Base-by-base conservation (phyloP, 2,113 vertebrate genomes). In the Mirza zaza region DNA sequence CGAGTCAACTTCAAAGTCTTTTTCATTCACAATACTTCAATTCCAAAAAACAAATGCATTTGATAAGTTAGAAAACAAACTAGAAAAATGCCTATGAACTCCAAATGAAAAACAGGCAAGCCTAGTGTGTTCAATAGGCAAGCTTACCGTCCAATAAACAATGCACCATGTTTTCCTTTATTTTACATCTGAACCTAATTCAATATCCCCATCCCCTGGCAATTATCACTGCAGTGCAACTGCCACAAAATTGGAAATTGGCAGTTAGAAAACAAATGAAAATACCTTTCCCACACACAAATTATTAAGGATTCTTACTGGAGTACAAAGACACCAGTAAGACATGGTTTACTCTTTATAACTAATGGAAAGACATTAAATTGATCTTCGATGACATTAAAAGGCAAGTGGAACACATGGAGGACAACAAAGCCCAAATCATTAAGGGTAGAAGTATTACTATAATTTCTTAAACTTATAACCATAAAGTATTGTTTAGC, bases 151-250 rank as follows among this genome's bases (percentile, higher is more conserved):
- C 59, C 57, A 68, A 34, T 42, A 81, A 85, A 52, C 5, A 67
- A 65, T 34, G 6, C 29, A 25, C 1, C 29, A n/a, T 39, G 17
- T 25, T 71, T 48, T 80, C 15, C 20, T 81, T 77, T 68, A 68
- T 80, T 97, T 79, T 81, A 85, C 92, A 87, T 73, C 11, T 87
- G 21, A 61, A 13, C n/a, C 70, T 63, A 92, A 81, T 61, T 91
- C 45, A 52, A 39, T 65, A 85, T 84, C 23, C 42, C 7, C 59
- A 82, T 42, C n/a, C 34, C 14, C n/a, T 85, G 32, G 2, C 61
- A 73, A 79, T 63, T 93, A 92, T 17, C 55, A 50, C 11, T 27
- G 5, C 27, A 68, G 36, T 45, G 75, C 34, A 95, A 91, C 11
- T 55, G 21, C 70, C 34, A 52, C 86, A 90, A 75, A 97, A 95